Conservation (phyloP, 2,113 vertebrate genomes). For the Tricholaema leucomelas region DNA sequence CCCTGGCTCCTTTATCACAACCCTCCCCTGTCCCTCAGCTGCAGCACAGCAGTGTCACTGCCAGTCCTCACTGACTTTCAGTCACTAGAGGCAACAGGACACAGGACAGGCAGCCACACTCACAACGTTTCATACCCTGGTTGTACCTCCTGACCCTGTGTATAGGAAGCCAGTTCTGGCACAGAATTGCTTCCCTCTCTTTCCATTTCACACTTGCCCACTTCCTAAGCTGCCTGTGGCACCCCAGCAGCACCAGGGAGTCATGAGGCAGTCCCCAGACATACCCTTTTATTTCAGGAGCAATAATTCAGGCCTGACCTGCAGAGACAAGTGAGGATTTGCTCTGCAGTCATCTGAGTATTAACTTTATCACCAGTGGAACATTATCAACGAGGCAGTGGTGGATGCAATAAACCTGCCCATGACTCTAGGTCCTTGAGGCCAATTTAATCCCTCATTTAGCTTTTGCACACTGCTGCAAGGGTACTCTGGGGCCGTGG, state of each 20-base stretch:
- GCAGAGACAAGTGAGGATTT: background rate
- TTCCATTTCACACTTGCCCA: background rate
- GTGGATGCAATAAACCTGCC: background rate
- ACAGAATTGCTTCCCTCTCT: background rate
- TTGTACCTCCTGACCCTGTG: background rate
- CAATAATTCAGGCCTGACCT: background rate
- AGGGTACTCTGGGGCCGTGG: background rate
- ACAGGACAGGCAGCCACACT: background rate
- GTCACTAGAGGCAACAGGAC: background rate
- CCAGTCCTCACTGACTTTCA: background rate
- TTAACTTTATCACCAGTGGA: background rate
- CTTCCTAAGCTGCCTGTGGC: background rate
- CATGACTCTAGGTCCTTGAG: background rate
- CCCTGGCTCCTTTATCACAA: background rate
- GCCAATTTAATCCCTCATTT: slow-evolving; percentile 37
- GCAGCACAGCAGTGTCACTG: background rate
- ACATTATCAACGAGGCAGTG: background rate
- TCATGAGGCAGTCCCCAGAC: background rate
- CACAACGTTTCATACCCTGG: background rate
- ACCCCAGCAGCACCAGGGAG: background rate
- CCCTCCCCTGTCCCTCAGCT: no score
- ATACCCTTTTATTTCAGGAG: background rate
- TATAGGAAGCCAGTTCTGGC: background rate
- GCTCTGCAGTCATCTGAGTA: background rate
- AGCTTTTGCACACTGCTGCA: background rate